Conservation (phyloP, 1,140 invertebrate genomes). For the Pseudomyrmex pallidus region DNA sequence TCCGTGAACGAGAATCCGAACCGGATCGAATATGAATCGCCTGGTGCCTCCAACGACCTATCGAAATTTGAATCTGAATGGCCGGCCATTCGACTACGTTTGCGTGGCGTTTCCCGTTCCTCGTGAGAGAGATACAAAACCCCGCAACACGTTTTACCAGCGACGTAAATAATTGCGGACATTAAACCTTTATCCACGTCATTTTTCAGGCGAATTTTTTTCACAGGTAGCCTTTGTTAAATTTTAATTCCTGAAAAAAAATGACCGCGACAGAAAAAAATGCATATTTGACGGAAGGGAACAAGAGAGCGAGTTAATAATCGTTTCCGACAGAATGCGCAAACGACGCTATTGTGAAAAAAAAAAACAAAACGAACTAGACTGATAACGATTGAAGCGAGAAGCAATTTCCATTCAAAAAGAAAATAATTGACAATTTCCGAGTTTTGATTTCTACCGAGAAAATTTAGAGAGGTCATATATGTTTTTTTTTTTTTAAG, state of each 20-base stretch:
- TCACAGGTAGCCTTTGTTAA: conserved; percentile 15
- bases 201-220: conserved; percentile 47
- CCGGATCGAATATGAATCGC: conserved; percentile 49
- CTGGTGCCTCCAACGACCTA: conserved; percentile 39
- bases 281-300: conserved; percentile 32
- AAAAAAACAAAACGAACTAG: conserved; percentile 39
- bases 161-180: conserved; percentile 52
- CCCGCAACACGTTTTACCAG: conserved; percentile 40
- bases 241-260: conserved; percentile 56
- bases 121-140: conserved; percentile 23
- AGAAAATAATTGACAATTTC: conserved; percentile 44
- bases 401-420: conserved; percentile 48
- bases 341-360: conserved; percentile 38
- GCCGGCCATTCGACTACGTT: conserved; percentile 17
- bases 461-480: too few relatives aligned
- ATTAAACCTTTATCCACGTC: conserved; percentile 53
- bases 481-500: too few relatives aligned
- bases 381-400: conserved; percentile 40
- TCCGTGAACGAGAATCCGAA: not conserved
- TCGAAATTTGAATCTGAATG: conserved; percentile 61
- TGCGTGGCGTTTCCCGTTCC: not conserved
- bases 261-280: conserved; percentile 27
- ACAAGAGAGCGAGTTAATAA: conserved; percentile 54
- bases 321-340: conserved; percentile 47
- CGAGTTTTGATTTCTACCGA: conserved; percentile 21